phyloP scores from a whole-genome alignment of 2,888 invertebrate species.

The Leucophenga maculata region DNA sequence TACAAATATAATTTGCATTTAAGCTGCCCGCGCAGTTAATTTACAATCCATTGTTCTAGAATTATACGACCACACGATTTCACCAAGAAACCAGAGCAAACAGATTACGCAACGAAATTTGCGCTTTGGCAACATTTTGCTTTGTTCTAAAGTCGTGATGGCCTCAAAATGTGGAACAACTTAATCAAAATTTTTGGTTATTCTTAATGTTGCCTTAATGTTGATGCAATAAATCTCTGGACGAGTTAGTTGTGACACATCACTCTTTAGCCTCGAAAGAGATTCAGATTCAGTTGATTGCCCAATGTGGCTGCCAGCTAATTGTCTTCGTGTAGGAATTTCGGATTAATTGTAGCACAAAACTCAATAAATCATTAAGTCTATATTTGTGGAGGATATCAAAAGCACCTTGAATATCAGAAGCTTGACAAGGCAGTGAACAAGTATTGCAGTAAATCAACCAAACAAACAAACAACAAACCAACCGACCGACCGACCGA shows the following conservation, averaged over 20 bases:
- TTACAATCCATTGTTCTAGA: constrained; percentile 5
- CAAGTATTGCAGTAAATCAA: constrained; percentile 1
- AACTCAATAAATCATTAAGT: no score
- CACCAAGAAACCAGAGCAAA: neutral
- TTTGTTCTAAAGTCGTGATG: neutral
- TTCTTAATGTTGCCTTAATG: no score
- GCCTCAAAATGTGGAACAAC: neutral
- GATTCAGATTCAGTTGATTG: neutral
- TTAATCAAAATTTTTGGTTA: no score
- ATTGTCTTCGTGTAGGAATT: neutral
- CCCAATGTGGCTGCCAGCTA: neutral
- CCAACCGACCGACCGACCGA: no score
- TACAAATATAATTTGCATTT: no score
- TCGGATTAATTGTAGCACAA: neutral
- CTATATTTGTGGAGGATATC: neutral
- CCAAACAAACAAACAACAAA: neutral
- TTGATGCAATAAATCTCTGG: no score
- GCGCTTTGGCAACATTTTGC: no score
- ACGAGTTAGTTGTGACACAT: no score
- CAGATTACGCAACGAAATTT: neutral
- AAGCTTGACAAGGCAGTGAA: no score
- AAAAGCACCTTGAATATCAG: no score
- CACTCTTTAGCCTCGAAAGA: neutral
- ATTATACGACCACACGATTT: neutral
- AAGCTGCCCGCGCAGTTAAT: no score